Evolutionary conservation across 2,888 invertebrate species (phyloP), one percentile per base, ranked within the genome.

Genomic region (Drosophila pegasa): DNA sequence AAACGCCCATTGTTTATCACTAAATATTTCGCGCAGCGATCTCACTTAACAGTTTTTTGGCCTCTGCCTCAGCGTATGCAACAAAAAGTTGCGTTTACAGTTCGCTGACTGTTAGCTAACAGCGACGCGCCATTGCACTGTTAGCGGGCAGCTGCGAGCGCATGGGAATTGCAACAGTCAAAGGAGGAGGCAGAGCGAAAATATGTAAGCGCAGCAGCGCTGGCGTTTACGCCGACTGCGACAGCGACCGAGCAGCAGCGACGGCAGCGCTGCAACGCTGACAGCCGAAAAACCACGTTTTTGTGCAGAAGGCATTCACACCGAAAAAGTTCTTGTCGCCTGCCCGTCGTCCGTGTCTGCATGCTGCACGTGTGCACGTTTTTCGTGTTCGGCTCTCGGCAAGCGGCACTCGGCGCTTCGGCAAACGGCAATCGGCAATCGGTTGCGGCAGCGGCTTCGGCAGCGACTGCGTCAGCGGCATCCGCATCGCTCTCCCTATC

Each of bases 221-320:
- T 20, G 20, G 31, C 71, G 16, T 27, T 41, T 41, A 40, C 62
- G 45, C 31, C 57, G 58, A 47, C 71, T 12, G 40, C 55, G 40
- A 52, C 60, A 40, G 40, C 61, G 70, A 59, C 75, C 75, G 37
- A 51, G 43, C 4, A 48, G 38, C 74, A 55, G 65, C 67, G 68
- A 73, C 62, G 78, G 22, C 52, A 35, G 47, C 65, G 47, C 65
- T 66, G 72, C 88, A 71, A 52, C 63, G 70, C 52, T 71, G 68
- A 68, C 69, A 74, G 74, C 67, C 75, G 76, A 87, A 83, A 84
- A 77, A 88, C 86, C 89, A 87, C 81, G 77, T 80, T 80, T 80
- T 81, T 87, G 80, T 91, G 92, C 92, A 91, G 91, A 91, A 91
- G 91, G 90, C 92, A 91, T 92, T 91, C 91, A 91, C 92, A 91